Conservation (phyloP, 2,113 vertebrate genomes). For the Aspiorhynchus laticeps region DNA sequence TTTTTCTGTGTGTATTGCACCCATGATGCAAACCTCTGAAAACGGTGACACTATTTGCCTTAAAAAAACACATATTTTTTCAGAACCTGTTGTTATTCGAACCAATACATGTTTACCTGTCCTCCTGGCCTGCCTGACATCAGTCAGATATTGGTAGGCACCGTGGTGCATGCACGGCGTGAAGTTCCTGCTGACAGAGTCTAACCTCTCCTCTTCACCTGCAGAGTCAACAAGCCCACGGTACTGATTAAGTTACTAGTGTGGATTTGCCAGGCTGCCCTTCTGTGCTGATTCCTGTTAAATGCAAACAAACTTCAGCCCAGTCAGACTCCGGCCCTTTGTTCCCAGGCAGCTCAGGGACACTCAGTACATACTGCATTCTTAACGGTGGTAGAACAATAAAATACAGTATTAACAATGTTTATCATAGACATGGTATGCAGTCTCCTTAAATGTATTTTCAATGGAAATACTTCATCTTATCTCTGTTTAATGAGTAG, state of each 20-base stretch:
- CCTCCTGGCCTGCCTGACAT: slow-evolving; percentile 1
- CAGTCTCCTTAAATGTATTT: background rate
- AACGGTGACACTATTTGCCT: background rate
- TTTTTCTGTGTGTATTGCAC: background rate
- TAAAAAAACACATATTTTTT: background rate
- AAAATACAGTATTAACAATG: background rate
- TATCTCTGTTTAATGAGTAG: background rate
- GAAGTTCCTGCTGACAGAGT: slow-evolving; percentile 49
- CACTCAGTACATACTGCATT: background rate
- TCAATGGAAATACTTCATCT: background rate
- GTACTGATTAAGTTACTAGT: slow-evolving; percentile 63
- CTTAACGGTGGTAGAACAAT: background rate
- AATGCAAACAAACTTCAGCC: slow-evolving; percentile 46
- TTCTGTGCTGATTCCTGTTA: slow-evolving; percentile 63
- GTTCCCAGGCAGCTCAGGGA: slow-evolving; percentile 12
- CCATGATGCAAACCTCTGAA: slow-evolving; percentile 42
- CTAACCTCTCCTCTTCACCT: slow-evolving; percentile 34
- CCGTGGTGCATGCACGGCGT: background rate
- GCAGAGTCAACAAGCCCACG: slow-evolving; percentile 49
- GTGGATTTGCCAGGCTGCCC: slow-evolving; percentile 39
- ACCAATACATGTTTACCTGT: background rate
- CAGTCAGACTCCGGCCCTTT: background rate
- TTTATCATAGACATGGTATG: background rate
- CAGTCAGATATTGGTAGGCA: background rate
- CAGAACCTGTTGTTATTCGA: background rate